Base-by-base conservation (phyloP, 2,113 vertebrate genomes). In the Macquaria ambigua region DNA sequence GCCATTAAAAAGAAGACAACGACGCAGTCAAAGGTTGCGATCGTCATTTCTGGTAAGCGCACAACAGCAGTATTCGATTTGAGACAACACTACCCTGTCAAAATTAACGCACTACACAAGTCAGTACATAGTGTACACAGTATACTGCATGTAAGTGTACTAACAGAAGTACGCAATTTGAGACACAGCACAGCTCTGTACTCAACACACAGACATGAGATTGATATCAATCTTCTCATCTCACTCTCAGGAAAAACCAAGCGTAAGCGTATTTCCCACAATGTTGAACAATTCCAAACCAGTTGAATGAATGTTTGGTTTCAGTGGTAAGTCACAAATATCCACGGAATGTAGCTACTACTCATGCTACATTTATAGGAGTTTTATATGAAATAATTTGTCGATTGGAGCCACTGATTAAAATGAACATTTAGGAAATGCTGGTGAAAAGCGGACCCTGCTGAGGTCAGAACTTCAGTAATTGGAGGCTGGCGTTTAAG, bases 381-480 rank as follows among this genome's bases (percentile, higher is more conserved):
- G 11, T 25, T 71, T 63, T 9, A 58, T 3, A 43, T 3, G 12
- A 50, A 53, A 62, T 31, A 0, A 52, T 20, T n/a, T 37, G 56
- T 6, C 46, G 46, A 71, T 8, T 34, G 10, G 8, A 71, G 53
- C 4, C 0, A 1, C 18, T 46, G 11, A 59, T 67, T 58, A 15
- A 46, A 14, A 69, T 46, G 5, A 34, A 74, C 62, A 59, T 52
- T 34, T 61, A 59, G 37, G 18, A 39, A 77, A 72, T 21, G 71
- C 53, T 58, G 48, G 68, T 76, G 46, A 59, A 74, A 62, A 59
- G n/a, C 2, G 1, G 23, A 66, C 43, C 28, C 39, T 55, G 39
- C 41, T 72, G 73, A 80, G 64, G 48, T 71, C 37, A 71, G n/a
- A 48, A 53, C 9, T 56, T 77, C 58, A 76, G 34, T 59, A 58